These are phyloP conservation scores for Pithecia hirsuta DNA, from an alignment of 2,797 vertebrate genomes.

Conservation along the genomic window DNA sequence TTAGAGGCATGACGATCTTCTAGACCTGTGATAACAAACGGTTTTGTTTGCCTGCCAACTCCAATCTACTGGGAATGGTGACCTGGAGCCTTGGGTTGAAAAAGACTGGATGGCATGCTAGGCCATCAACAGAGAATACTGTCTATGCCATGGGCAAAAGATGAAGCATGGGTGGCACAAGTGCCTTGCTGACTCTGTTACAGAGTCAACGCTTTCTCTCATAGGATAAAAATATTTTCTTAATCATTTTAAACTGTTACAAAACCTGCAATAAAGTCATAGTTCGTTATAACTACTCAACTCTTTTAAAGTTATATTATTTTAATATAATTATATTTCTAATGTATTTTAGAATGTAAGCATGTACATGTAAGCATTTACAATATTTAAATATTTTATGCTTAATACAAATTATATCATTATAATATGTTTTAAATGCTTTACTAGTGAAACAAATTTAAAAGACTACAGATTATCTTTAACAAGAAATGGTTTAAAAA, in stretches of 20 bases:
- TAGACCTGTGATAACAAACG: not conserved
- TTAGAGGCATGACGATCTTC: not conserved
- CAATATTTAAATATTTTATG: not conserved
- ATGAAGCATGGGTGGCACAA: not conserved
- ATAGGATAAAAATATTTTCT: not conserved
- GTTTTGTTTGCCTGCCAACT: not conserved
- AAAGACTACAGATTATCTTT: not conserved
- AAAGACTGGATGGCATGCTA: not conserved
- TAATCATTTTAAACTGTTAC: not conserved
- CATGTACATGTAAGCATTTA: not conserved
- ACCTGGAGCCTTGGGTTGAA: not conserved
- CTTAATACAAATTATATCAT: not conserved
- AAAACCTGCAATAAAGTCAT: not conserved
- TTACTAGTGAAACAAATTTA: not conserved
- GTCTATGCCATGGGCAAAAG: too few species aligned
- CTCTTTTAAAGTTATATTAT: not conserved
- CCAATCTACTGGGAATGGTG: not conserved
- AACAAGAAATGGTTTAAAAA: constrained; percentile 1
- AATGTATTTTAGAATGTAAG: not conserved
- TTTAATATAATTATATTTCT: not conserved
- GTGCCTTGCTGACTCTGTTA: not conserved
- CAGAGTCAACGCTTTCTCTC: not conserved
- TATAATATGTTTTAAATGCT: not conserved
- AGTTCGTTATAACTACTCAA: not conserved
- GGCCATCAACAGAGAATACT: not conserved